Evolutionary conservation across 2,113 vertebrate species (phyloP).

Genomic region (Cinclus mexicanus): DNA sequence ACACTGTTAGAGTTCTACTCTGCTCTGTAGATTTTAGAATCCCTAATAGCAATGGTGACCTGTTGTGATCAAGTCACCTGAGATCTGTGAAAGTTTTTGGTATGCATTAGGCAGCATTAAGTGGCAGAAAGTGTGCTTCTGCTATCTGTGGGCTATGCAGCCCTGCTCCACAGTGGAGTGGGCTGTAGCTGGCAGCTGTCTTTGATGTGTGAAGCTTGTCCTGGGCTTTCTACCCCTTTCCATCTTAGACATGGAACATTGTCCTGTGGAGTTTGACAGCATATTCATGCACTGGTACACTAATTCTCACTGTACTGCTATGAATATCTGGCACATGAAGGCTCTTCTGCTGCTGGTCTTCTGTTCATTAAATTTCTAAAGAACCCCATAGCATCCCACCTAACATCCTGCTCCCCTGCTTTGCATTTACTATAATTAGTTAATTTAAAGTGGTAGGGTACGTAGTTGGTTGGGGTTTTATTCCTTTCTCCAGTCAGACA

Average conservation of each 20-base stretch:
- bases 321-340: neutral
- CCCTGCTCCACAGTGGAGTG: neutral
- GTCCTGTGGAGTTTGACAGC: neutral
- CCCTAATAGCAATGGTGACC: neutral
- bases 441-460: neutral
- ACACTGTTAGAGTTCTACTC: neutral
- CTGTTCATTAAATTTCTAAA: neutral
- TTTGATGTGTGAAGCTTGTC: neutral
- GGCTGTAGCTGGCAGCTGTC: neutral
- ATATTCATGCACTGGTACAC: too few species aligned
- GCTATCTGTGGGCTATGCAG: neutral
- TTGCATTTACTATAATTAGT: neutral
- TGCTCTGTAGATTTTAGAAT: neutral
- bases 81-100: neutral
- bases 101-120: neutral
- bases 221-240: neutral
- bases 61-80: neutral
- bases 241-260: neutral
- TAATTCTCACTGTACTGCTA: neutral
- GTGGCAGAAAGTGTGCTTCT: neutral
- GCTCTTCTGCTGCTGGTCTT: neutral
- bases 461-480: neutral
- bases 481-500: neutral
- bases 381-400: rapidly evolving
- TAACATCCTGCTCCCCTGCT: neutral